Percentiles rank a stretch among this genome's conserved stretches.
phyloP scores from a whole-genome alignment of 2,113 vertebrate species.

The Alectura lathami region DNA sequence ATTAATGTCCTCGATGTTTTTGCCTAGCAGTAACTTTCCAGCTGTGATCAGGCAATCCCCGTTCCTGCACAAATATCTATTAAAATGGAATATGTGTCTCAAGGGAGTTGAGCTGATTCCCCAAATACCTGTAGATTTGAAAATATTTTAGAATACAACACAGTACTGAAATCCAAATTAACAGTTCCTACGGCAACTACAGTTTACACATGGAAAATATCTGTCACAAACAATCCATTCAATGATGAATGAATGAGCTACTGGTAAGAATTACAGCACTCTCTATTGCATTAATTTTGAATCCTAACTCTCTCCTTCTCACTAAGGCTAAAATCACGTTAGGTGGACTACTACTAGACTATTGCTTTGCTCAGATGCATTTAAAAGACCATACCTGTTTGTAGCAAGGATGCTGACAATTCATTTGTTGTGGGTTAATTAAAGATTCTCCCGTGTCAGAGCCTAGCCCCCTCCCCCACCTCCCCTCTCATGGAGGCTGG shows the following conservation, averaged over 20 bases:
- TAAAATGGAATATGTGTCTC: not conserved
- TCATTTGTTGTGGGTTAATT: too few relatives aligned
- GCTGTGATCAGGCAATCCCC: not conserved
- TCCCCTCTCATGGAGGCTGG: too few relatives aligned
- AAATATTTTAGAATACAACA: not conserved
- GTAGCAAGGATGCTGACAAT: conserved; percentile 12
- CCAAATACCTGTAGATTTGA: not conserved
- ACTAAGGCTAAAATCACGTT: not conserved
- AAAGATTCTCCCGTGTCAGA: too few relatives aligned
- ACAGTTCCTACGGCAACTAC: not conserved
- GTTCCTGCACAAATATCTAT: not conserved
- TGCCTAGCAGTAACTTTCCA: not conserved
- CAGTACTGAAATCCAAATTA: not conserved
- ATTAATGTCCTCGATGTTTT: not conserved
- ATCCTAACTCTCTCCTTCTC: not conserved
- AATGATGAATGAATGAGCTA: not conserved
- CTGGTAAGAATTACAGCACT: not conserved
- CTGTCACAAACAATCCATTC: not conserved
- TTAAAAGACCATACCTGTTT: not conserved
- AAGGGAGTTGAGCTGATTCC: not conserved
- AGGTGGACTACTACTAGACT: not conserved
- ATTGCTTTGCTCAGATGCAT: not conserved
- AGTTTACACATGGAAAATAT: not conserved
- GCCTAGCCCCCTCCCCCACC: too few relatives aligned
- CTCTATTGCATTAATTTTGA: not conserved